Base-by-base conservation (phyloP, 2,113 vertebrate species). In the Protobothrops flavoviridis region DNA sequence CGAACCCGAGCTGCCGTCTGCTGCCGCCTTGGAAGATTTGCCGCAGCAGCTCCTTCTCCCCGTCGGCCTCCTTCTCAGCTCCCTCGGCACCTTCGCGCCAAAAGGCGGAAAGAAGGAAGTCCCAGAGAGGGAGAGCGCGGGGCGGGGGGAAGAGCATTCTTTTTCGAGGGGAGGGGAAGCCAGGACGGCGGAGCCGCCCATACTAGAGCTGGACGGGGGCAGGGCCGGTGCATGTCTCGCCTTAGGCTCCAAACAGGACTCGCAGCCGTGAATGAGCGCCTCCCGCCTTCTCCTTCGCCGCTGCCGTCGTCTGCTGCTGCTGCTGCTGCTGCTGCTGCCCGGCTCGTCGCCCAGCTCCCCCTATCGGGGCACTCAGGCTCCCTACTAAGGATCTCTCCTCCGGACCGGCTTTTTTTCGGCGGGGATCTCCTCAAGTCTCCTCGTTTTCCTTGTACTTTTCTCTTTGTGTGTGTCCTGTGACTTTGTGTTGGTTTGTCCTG, bases 151-250 rank as follows among this genome's bases (percentile, higher is more conserved):
- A 48, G 64, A 48, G 39, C 26, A 17, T 17, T 2, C n/a, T 12
- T 45, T 85, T 4, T 10, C 5, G n/a, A 48, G 52, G 87, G 21
- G 81, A 21, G n/a, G 39, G 24, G 64, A 33, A 45, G 88, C 88
- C 45, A 53, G 52, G 64, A 57, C 87, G 7, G 69, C 52, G 92
- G 91, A 93, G 88, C 88, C 88, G 89, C 93, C 69, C 92, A 90
- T 91, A 26, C n/a, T 52, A 39, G 85, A 87, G 92, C 88, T 87
- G 88, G 24, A 59, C n/a, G 94, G 94, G 95, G 94, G 69, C 96
- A 93, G 97, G 97, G 95, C 94, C 95, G 45, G 97, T 97, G 97
- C 92, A 97, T 97, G 97, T 95, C 93, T 96, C 95, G 96, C 97
- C 92, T 96, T 88, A 93, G 96, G 92, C 94, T 88, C 93, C 93